A percentile compares a stretch with the other conserved stretches of the same genome.
phyloP scores from a whole-genome alignment of 1,140 invertebrate genomes.

The Megathymus violae region DNA sequence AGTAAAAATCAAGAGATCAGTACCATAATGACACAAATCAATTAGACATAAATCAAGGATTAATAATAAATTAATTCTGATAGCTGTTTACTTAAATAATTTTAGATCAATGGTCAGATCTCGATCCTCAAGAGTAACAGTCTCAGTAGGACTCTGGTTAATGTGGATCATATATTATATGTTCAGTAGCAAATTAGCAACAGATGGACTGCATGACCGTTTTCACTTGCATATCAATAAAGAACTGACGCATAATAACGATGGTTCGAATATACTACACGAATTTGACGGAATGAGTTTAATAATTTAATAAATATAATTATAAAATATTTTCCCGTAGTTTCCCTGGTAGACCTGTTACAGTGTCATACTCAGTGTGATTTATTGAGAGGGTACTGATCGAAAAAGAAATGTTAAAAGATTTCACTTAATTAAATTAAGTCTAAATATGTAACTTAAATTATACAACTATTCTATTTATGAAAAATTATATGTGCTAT shows the following conservation, averaged over 20 bases:
- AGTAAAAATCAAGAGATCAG: too few species aligned
- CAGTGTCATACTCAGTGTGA: conserved; percentile 53
- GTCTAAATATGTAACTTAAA: conserved; percentile 54
- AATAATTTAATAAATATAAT: conserved; percentile 23
- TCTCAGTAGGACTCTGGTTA: too few species aligned
- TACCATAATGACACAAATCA: too few species aligned
- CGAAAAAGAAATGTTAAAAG: conserved; percentile 43
- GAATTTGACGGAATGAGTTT: conserved; percentile 10
- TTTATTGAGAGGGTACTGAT: conserved; percentile 46
- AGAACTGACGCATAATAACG: not conserved
- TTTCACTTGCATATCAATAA: not conserved
- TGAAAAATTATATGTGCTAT: conserved; percentile 32
- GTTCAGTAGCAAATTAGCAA: too few species aligned
- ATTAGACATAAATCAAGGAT: too few species aligned
- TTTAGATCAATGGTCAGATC: too few species aligned
- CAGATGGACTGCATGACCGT: too few species aligned
- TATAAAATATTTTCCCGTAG: conserved; percentile 22
- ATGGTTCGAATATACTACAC: not conserved
- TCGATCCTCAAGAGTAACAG: too few species aligned
- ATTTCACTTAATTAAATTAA: conserved; percentile 74
- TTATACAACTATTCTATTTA: conserved; percentile 30
- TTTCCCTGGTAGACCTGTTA: conserved; percentile 21
- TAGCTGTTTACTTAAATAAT: too few species aligned
- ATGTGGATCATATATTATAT: too few species aligned
- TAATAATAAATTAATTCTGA: too few species aligned